Evolutionary conservation across 2,797 vertebrate genomes (phyloP), one percentile per base, ranked within the genome.

Genomic region (Acropternis orthonyx): DNA sequence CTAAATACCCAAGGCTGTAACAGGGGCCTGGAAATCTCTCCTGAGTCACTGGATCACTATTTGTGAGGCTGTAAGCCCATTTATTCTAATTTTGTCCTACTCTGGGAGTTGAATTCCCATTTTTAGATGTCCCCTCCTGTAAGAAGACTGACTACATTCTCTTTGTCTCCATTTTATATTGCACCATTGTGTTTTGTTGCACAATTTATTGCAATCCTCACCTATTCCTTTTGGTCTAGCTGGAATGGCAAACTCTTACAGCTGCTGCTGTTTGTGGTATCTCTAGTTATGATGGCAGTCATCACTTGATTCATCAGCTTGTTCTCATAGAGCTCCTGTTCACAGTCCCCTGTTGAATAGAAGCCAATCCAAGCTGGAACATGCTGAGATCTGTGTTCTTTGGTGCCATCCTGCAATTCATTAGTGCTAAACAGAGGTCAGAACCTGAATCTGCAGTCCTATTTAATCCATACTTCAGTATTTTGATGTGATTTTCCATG

Each of bases 291-390:
- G 43, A 44, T 34, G 2, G 3, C 23, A 24, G 24, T 49, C 44
- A n/a, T 34, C n/a, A 80, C 65, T 46, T 61, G n/a, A 54, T 58
- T 39, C 30, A 1, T 2, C 4, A 7, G 6, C 12, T 54, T 28
- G 39, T 49, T 32, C 74, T 56, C 3, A 36, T 2, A 59, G 52
- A 51, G n/a, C 10, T 86, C 36, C 21, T 2, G 0, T 34, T 85
- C 18, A 12, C 26, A 28, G 14, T 20, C 63, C 24, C 21, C 15
- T 20, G 19, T 28, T 11, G 14, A 58, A 61, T 17, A 67, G 68
- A 66, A 73, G n/a, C 4, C 0, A 4, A 30, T 14, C 43, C 39
- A 58, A 66, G 48, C 18, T 8, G 18, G 21, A 24, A 27, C 0
- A 0, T 46, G 66, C n/a, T 2, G 6, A 1, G 2, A 28, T n/a